Base-by-base conservation (phyloP, 64 coral and sea anemone genomes). In the Pocillopora verrucosa region DNA sequence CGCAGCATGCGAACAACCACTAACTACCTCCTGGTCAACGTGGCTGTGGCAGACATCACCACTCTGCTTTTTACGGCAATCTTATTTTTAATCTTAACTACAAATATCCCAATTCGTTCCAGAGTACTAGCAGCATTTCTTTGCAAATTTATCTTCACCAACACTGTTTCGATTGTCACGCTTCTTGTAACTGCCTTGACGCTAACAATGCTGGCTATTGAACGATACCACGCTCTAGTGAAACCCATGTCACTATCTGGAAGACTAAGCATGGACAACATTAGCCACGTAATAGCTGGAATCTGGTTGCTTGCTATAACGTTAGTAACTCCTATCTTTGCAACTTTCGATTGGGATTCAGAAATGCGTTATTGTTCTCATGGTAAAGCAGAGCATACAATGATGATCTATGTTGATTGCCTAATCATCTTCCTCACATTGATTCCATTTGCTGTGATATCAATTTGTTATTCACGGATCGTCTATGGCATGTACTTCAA, bases 141-240 rank as follows among this genome's bases (percentile, higher is more conserved):
- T 36, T 94, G 92, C 25, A 94, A 94, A 26, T 70, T 94, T 70
- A 86, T 94, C 17, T 36, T 24, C 34, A 78, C 65, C 13, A 90
- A 80, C 79, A 62, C 88, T 0, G 37, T 90, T 17, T 25, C 92
- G 24, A 86, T 76, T 22, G 64, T 67, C 16, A 76, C 92, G 1
- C 20, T 94, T 37, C 22, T 94, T 12, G 92, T 76, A 2, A 90
- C 92, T 0, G 64, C 74, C 30, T 35, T 94, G 17, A 94, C 92
- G 34, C 80, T 94, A 1, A 94, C 92, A 7, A 34, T 94, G 16
- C 82, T 94, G 59, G 78, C 92, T 12, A 74, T 78, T 17, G 92
- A 94, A 41, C 60, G 92, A 60, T 90, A 90, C 20, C 80, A 94
- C 74, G 92, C 74, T 16, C 88, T 94, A 0, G 63, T 94, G 11